Percentiles rank a stretch among this genome's conserved stretches.
Evolutionary conservation across 2,888 invertebrate genomes (phyloP).

Genomic region (Erebia aethiops): DNA sequence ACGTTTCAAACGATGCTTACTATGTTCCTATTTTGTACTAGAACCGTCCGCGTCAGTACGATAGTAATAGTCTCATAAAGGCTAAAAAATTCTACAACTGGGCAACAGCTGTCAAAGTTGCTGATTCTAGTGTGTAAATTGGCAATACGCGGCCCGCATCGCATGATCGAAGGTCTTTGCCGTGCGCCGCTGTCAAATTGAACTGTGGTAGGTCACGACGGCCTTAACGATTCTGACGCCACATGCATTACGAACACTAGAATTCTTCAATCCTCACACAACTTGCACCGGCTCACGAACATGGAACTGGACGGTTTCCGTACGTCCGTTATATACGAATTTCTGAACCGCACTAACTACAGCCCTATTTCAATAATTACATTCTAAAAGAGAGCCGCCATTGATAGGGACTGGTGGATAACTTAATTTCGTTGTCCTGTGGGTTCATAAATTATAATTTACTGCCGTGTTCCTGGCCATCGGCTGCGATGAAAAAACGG

Average conservation of each 20-base stretch:
- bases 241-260: conserved; percentile 54
- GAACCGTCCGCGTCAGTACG: background rate
- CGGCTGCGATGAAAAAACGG: conserved; percentile 67
- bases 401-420: conserved; percentile 67
- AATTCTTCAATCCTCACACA: conserved; percentile 51
- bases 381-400: conserved; percentile 70
- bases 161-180: conserved; percentile 60
- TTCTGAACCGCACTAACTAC: conserved; percentile 69
- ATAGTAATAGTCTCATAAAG: background rate
- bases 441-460: conserved; percentile 80
- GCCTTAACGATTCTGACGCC: conserved; percentile 54
- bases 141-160: conserved; percentile 69
- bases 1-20: background rate
- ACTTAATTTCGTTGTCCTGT: conserved; percentile 75
- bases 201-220: conserved; percentile 71
- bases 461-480: conserved; percentile 67
- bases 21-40: background rate
- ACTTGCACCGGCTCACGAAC: conserved; percentile 28
- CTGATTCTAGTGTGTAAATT: conserved; percentile 60
- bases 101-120: conserved; percentile 32
- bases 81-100: conserved; percentile 12
- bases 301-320: conserved; percentile 29
- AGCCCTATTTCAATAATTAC: conserved; percentile 47
- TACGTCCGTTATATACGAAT: conserved; percentile 65
- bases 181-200: conserved; percentile 58